Evolutionary conservation across 2,797 vertebrate species (phyloP).

Genomic region (Harpagifer antarcticus): DNA sequence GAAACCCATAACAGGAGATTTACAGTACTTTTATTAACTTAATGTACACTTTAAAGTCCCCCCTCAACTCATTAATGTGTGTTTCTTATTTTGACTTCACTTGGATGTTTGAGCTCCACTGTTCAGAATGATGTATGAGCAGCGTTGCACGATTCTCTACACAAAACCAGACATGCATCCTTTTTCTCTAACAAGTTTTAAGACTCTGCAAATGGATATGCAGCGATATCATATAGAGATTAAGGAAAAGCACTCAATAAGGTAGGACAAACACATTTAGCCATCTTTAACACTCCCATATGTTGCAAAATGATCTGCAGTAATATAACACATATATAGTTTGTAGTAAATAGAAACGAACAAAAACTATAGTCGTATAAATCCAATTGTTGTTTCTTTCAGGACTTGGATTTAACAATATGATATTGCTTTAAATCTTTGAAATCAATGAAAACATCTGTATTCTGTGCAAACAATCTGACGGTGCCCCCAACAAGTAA

Average conservation of each 20-base stretch:
- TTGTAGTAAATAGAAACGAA: neutral
- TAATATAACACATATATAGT: neutral
- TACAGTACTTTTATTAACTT: neutral
- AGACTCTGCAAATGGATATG: too few species aligned
- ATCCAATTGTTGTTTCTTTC: neutral
- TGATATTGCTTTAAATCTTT: neutral
- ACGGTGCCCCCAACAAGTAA: conserved; percentile 5
- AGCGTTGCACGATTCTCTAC: too few species aligned
- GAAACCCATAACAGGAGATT: neutral
- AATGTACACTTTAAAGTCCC: neutral
- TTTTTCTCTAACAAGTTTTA: neutral
- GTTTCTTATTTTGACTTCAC: neutral
- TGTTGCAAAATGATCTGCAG: neutral
- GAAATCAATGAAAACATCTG: neutral
- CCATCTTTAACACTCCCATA: neutral
- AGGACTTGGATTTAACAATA: neutral
- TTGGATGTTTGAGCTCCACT: neutral
- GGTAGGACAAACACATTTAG: neutral
- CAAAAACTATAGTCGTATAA: neutral
- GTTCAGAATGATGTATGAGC: neutral
- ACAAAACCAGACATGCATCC: neutral
- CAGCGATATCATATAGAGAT: neutral
- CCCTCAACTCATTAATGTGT: neutral
- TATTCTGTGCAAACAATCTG: conserved; percentile 24
- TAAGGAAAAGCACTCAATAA: neutral